Percentiles rank a stretch among this genome's conserved stretches.
phyloP scores from a whole-genome alignment of 2,797 vertebrate genomes.

The Gadopsis bispinosus region DNA sequence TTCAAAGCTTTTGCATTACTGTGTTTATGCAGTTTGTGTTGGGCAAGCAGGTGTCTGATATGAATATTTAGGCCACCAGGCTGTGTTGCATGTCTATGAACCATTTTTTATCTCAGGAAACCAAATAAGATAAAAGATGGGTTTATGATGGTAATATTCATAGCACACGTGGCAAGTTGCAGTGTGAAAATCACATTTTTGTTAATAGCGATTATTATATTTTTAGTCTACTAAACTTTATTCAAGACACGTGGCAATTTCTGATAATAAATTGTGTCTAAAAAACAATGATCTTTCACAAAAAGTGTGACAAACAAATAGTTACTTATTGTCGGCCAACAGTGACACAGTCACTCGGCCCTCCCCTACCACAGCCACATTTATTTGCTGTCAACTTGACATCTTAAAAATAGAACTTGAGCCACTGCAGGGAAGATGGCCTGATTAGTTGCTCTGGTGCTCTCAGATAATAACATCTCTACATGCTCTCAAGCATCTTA shows the following conservation, averaged over 20 bases:
- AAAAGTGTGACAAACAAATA: conserved; percentile 14
- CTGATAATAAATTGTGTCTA: not conserved
- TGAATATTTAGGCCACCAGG: not conserved
- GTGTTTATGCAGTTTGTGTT: not conserved
- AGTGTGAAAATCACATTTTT: not conserved
- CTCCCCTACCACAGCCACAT: not conserved
- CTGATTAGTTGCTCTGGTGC: conserved; percentile 45
- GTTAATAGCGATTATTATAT: too few relatives aligned
- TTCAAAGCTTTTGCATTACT: not conserved
- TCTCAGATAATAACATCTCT: conserved; percentile 75
- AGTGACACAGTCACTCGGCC: not conserved
- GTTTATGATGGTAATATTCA: not conserved
- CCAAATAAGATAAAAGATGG: not conserved
- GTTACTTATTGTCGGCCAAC: conserved; percentile 18
- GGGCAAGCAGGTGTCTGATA: not conserved
- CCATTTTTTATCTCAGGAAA: not conserved
- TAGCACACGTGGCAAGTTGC: not conserved
- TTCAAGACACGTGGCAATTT: not conserved
- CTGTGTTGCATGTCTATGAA: not conserved
- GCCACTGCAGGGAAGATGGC: conserved; percentile 40
- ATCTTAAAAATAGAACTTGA: conserved; percentile 49
- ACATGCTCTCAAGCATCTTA: conserved; percentile 66
- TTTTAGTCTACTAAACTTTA: not conserved
- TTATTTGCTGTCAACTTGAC: conserved; percentile 35
- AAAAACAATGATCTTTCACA: not conserved